Evolutionary conservation across 2,888 invertebrate genomes (phyloP).

Genomic region (Tenthredo distinguenda): DNA sequence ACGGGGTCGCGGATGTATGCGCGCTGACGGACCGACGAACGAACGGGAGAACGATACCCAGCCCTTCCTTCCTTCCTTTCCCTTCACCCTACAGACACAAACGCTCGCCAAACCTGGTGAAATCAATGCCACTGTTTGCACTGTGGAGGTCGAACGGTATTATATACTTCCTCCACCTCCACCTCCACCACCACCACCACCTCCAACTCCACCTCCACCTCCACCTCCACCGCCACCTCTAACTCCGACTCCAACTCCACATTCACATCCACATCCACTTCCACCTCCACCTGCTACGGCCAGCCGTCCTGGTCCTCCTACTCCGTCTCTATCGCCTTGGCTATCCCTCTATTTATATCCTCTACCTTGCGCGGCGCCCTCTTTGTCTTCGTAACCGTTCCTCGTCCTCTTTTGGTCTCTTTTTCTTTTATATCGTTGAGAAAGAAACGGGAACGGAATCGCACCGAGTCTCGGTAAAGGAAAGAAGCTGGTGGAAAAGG

Average conservation of each 20-base stretch:
- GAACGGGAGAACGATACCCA: constrained; percentile 59
- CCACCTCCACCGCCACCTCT: background rate
- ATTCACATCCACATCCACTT: background rate
- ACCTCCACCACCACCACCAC: background rate
- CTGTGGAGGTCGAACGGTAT: constrained; percentile 74
- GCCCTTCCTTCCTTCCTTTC: constrained; percentile 61
- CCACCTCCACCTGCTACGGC: constrained; percentile 4
- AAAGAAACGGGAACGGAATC: constrained; percentile 31
- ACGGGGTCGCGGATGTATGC: constrained; percentile 40
- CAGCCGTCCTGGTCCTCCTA: constrained; percentile 3
- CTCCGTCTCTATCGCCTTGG: background rate
- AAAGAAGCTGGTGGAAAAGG: background rate
- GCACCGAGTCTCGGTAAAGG: constrained; percentile 12
- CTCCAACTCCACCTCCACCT: constrained; percentile 11
- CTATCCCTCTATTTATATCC: constrained; percentile 44
- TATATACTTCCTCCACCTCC: constrained; percentile 38
- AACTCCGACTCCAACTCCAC: background rate
- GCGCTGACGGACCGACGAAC: constrained; percentile 41
- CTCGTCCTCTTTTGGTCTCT: background rate
- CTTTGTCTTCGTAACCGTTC: constrained; percentile 10
- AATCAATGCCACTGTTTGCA: constrained; percentile 78
- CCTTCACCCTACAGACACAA: constrained; percentile 55
- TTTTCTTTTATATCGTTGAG: constrained; percentile 2
- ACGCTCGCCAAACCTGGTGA: constrained; percentile 74
- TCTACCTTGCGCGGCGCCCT: background rate